Evolutionary conservation across 1,140 invertebrate genomes (phyloP).

Genomic region (Anastrepha ludens): DNA sequence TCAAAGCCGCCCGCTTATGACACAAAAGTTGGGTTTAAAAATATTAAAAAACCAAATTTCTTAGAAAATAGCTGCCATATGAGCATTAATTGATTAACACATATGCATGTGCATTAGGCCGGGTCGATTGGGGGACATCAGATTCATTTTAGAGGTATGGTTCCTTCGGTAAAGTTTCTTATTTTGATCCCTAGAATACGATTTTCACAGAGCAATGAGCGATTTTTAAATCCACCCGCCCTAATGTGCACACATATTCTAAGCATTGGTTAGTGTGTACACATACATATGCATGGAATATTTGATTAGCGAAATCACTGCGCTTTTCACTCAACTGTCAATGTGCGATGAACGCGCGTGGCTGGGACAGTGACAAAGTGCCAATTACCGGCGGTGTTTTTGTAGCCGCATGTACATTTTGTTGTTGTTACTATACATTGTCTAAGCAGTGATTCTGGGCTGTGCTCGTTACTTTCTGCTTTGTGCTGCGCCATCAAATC

Average conservation of each 20-base stretch:
- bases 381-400: constrained; percentile 1
- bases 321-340: neutral
- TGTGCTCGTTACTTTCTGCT: neutral
- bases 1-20: neutral
- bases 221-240: too few relatives aligned
- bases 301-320: neutral
- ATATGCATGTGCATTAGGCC: neutral
- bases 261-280: too few relatives aligned
- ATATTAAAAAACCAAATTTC: neutral
- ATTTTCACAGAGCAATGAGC: too few relatives aligned
- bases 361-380: neutral
- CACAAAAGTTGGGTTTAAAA: neutral
- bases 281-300: too few relatives aligned
- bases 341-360: neutral
- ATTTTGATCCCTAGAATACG: too few relatives aligned
- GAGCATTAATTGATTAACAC: neutral
- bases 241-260: too few relatives aligned
- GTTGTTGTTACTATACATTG: neutral
- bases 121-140: too few relatives aligned
- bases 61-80: neutral
- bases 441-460: neutral
- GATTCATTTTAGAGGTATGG: too few relatives aligned
- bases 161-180: too few relatives aligned
- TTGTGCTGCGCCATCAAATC: neutral
- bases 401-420: neutral